Evolutionary conservation across 2,888 invertebrate genomes (phyloP), one percentile per base, ranked within the genome.

Genomic region (Netelia melanura): DNA sequence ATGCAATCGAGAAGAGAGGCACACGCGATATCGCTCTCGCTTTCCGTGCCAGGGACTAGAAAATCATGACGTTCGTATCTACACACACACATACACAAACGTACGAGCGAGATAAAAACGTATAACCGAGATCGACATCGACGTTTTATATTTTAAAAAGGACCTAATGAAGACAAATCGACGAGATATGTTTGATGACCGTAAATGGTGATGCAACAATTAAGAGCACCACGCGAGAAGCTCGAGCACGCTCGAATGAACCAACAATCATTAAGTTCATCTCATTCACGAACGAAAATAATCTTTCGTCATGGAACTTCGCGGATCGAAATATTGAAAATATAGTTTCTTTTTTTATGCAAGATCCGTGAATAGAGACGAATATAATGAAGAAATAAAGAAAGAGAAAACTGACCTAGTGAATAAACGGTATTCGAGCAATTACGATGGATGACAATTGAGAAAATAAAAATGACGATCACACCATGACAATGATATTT

Each of bases 91-190:
- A 14, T 1, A 9, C 21, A 58, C 5, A 21, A 8, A 58, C 5
- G 9, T 17, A 23, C 54, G 6, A n/a, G 14, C 14, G 17, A 21
- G 17, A 38, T 38, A n/a, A 70, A 38, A 71, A 58, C 17, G n/a
- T 48, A 67, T 17, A 17, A 21, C 6, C 38, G 21, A 17, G 5
- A 67, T 17, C 21, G 67, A 67, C 44, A 48, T 21, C 9, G 43
- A 44, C 44, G 67, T 43, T 44, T 38, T 14, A 17, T 14, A 65
- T 14, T 17, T 6, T 44, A 10, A 43, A 56, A 25, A 30, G 48
- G 56, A 25, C 17, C 38, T 80, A 80, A 72, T 25, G 65, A 72
- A 80, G 79, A 72, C 44, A 72, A 80, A 80, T 64, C 43, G 43
- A 44, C 54, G 62, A 21, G n/a, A 23, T 25, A 56, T 38, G 71